Evolutionary conservation across 2,113 vertebrate genomes (phyloP), one percentile per base, ranked within the genome.

Genomic region (Rutilus rutilus): DNA sequence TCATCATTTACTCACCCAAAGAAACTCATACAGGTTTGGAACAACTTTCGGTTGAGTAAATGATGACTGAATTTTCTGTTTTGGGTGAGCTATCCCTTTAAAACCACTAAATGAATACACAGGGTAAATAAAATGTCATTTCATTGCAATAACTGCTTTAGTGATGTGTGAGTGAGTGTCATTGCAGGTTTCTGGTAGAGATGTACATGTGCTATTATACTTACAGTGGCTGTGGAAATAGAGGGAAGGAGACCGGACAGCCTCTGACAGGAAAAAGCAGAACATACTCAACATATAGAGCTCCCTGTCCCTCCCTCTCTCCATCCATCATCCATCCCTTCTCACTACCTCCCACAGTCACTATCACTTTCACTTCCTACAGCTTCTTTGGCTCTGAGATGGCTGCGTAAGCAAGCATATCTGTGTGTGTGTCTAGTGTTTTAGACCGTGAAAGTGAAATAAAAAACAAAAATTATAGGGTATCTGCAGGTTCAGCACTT

Each of bases 191-290:
- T 54, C 30, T 71, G 42, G 11, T 62, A 60, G 57, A 30, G 27
- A 78, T 30, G 84, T 42, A 57, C 19, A 33, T 59, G 69, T 86
- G 33, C 54, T 47, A 23, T 80, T 67, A 82, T 90, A 89, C 88
- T 91, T 81, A 91, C 89, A 86, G 86, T 89, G 87, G 86, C 83
- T 88, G 89, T 88, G 88, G 33, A 65, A 7, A 83, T 86, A 85
- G 71, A 86, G 87, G 57, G 85, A 80, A 64, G 88, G 67, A 62
- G 64, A 81, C 79, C 82, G 85, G 78, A 87, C 83, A 87, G 82
- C 79, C 74, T 88, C 87, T 89, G 83, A 78, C 85, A 87, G 88
- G 88, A 89, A 90, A 89, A 85, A 86, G 82, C 47, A 86, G 79
- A 89, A 84, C 84, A 89, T 85, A 67, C 77, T 89, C 84, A 89